Evolutionary conservation across 2,888 invertebrate genomes (phyloP).

Genomic region (Cantharis lateralis): DNA sequence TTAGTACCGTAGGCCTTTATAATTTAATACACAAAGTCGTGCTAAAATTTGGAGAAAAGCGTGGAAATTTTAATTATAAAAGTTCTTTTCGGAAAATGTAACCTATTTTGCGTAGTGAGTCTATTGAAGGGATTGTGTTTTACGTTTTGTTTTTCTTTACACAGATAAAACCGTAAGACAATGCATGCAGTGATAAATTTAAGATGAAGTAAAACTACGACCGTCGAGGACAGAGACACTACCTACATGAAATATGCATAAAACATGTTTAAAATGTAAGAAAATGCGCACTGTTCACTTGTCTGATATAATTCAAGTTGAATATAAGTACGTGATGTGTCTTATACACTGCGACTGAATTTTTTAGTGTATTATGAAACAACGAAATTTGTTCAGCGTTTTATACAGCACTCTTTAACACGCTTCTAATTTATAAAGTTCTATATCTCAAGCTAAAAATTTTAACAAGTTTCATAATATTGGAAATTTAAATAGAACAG

Average conservation of each 20-base stretch:
- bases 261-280: slow-evolving; percentile 24
- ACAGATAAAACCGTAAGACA: background rate
- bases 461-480: background rate
- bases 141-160: background rate
- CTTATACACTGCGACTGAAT: slow-evolving; percentile 14
- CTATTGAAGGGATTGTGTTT: background rate
- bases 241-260: slow-evolving; percentile 21
- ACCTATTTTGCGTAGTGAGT: background rate
- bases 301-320: slow-evolving; percentile 20
- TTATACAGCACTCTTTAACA: background rate
- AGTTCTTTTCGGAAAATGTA: background rate
- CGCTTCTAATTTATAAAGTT: background rate
- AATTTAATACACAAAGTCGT: background rate
- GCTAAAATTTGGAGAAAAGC: background rate
- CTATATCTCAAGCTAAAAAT: background rate
- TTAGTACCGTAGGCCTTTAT: background rate
- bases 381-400: background rate
- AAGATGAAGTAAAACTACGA: slow-evolving; percentile 15
- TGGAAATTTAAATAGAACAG: background rate
- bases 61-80: background rate
- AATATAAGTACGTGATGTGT: slow-evolving; percentile 20
- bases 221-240: slow-evolving; percentile 16
- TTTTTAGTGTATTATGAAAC: background rate
- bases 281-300: slow-evolving; percentile 19
- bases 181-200: slow-evolving; percentile 11